Conservation (phyloP, 2,888 invertebrate genomes). For the Pilophorus perplexus region DNA sequence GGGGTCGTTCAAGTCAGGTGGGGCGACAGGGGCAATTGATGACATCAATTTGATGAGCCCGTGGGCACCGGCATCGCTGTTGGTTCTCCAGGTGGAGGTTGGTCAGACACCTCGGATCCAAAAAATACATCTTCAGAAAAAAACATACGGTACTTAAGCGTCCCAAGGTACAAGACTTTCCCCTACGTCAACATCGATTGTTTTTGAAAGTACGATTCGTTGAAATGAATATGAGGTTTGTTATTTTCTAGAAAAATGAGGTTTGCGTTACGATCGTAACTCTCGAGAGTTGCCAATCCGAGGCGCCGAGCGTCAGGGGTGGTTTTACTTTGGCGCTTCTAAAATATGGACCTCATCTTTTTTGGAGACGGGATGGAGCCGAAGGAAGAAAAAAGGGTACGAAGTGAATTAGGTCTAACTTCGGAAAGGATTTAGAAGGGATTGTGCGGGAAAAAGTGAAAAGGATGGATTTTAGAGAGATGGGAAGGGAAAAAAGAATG, state of each 20-base stretch:
- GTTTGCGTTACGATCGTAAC: no score
- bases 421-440: slow-evolving; percentile 9
- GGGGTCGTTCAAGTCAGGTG: not conserved
- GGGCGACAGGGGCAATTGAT: not conserved
- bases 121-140: not conserved
- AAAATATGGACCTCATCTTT: slow-evolving; percentile 10
- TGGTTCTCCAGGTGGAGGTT: not conserved
- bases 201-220: no score
- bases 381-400: not conserved
- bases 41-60: no score
- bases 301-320: not conserved
- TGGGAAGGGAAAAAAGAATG: no score
- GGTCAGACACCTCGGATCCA: not conserved
- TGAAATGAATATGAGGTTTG: no score
- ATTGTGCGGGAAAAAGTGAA: slow-evolving; percentile 2
- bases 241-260: no score
- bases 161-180: no score
- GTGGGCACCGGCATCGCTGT: not conserved
- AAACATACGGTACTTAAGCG: no score
- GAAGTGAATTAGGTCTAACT: slow-evolving; percentile 4
- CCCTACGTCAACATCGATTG: no score
- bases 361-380: not conserved
- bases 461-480: no score
- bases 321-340: not conserved
- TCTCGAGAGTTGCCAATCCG: no score